Evolutionary conservation across 2,888 invertebrate species (phyloP).

Genomic region (Lochmaea crataegi): DNA sequence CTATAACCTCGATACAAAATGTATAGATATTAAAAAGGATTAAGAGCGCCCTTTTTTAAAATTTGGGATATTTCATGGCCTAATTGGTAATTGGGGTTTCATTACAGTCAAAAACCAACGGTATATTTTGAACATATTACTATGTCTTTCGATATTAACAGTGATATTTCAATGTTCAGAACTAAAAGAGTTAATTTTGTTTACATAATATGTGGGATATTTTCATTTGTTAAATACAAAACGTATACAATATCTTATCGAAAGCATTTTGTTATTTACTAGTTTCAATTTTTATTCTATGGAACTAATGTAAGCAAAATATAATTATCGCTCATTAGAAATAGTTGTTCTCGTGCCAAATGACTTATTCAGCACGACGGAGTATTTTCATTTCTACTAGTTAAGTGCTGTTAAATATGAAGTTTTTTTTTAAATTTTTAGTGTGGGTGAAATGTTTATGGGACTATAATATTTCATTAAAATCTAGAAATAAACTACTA

Average conservation of each 20-base stretch:
- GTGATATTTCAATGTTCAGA: too few relatives aligned
- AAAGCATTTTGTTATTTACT: constrained; percentile 8
- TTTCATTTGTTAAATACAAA: too few relatives aligned
- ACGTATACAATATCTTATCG: background rate
- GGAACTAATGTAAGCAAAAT: constrained; percentile 50
- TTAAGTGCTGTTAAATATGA: constrained; percentile 50
- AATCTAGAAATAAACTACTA: constrained; percentile 45
- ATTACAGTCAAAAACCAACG: too few relatives aligned
- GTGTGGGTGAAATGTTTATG: constrained; percentile 48
- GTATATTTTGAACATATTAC: too few relatives aligned
- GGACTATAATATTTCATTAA: constrained; percentile 50
- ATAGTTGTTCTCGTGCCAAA: constrained; percentile 55
- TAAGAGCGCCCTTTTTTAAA: too few relatives aligned
- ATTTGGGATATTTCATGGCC: too few relatives aligned
- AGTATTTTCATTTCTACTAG: constrained; percentile 53
- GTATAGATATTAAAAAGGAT: too few relatives aligned
- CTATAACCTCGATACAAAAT: too few relatives aligned
- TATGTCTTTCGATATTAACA: too few relatives aligned
- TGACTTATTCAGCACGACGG: constrained; percentile 54
- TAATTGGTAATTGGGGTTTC: too few relatives aligned
- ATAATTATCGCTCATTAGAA: constrained; percentile 58
- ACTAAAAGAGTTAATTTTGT: too few relatives aligned
- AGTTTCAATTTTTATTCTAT: constrained; percentile 32
- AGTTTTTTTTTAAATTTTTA: constrained; percentile 49
- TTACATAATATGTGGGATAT: too few relatives aligned